A percentile compares a stretch with the other conserved stretches of the same genome.
phyloP scores from a whole-genome alignment of 2,888 invertebrate genomes.

The Tubulanus polymorphus region DNA sequence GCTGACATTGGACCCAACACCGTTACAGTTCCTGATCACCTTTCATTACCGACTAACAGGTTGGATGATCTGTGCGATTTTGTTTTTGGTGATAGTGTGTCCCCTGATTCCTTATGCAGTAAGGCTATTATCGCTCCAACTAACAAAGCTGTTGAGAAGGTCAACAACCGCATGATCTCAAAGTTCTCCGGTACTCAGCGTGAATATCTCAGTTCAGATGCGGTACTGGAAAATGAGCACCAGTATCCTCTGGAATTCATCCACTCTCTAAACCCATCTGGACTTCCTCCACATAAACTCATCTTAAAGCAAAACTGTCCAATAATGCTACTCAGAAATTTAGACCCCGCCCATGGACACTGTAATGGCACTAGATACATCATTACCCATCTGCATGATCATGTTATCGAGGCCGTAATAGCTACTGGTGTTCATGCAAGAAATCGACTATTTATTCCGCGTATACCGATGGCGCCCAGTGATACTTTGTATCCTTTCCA shows the following conservation, averaged over 20 bases:
- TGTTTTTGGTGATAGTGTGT: neutral
- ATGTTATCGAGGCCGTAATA: slow-evolving; percentile 8
- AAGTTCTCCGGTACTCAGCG: slow-evolving; percentile 8
- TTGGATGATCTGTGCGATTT: neutral
- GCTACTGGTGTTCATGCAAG: slow-evolving; percentile 6
- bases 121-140: slow-evolving; percentile 24
- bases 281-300: slow-evolving; percentile 16
- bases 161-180: slow-evolving; percentile 14
- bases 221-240: slow-evolving; percentile 5
- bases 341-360: slow-evolving; percentile 14
- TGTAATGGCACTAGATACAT: slow-evolving; percentile 20
- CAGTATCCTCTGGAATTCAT: slow-evolving; percentile 21
- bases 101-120: slow-evolving; percentile 2
- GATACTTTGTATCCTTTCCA: slow-evolving; percentile 14
- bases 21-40: neutral
- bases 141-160: slow-evolving; percentile 15
- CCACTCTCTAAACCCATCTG: slow-evolving; percentile 18
- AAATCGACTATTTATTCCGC: slow-evolving; percentile 12
- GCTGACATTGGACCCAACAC: neutral
- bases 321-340: slow-evolving; percentile 20
- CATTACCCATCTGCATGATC: neutral
- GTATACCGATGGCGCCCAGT: slow-evolving; percentile 14
- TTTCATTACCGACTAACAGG: neutral
- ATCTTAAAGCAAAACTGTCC: slow-evolving; percentile 12
- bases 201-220: slow-evolving; percentile 7